A percentile compares a stretch with the other conserved stretches of the same genome.
Conservation (phyloP, 2,113 vertebrate species). For the Saguinus imperator region DNA sequence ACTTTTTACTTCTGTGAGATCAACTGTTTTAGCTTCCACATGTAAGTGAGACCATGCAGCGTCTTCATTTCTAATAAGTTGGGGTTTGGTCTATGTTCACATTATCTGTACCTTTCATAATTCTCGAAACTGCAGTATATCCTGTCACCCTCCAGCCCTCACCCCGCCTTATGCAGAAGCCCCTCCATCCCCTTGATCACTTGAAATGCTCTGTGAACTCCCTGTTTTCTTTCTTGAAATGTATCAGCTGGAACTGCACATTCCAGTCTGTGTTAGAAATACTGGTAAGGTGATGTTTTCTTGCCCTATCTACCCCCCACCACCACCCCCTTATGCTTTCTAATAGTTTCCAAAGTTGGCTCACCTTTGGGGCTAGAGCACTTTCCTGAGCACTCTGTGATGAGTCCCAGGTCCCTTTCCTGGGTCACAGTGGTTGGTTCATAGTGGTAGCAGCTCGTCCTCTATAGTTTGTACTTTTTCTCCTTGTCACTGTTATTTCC, state of each 20-base stretch:
- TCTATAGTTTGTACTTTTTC: background rate
- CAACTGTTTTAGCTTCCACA: too few relatives aligned
- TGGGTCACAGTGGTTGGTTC: background rate
- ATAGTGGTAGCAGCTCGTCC: background rate
- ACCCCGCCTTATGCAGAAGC: background rate
- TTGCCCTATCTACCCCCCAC: background rate
- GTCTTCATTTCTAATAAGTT: background rate
- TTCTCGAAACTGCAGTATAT: background rate
- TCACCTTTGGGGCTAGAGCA: background rate
- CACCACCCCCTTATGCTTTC: background rate
- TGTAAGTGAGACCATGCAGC: too few relatives aligned
- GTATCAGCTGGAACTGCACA: background rate
- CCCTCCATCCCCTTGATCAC: background rate
- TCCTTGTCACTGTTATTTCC: background rate
- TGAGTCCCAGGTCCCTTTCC: background rate
- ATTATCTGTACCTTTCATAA: background rate
- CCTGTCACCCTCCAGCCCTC: background rate
- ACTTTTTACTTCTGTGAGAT: too few relatives aligned
- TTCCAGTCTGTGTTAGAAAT: background rate
- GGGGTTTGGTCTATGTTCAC: background rate
- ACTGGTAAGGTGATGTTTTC: background rate
- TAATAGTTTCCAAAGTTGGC: background rate
- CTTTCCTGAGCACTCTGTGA: background rate
- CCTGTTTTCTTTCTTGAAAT: constrained; percentile 4
- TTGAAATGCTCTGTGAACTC: background rate